A percentile compares a stretch with the other conserved stretches of the same genome.
phyloP scores from a whole-genome alignment of 1,140 invertebrate genomes.

The Tetramorium simillimum region DNA sequence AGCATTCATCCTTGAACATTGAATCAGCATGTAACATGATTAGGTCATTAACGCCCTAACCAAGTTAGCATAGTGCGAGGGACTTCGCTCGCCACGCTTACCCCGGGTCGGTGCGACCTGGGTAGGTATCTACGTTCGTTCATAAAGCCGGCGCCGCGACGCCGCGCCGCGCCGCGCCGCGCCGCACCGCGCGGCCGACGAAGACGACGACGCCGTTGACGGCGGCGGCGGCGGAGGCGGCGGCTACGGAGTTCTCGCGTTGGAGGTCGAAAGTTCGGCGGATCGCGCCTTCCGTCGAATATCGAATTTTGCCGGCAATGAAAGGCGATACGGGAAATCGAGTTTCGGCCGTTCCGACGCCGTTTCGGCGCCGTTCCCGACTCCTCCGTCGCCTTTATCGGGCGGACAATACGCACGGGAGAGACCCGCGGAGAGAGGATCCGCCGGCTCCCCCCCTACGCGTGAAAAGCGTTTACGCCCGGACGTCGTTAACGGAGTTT shows the following conservation, averaged over 20 bases:
- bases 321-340: constrained; percentile 58
- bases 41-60: constrained; percentile 85
- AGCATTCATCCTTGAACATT: constrained; percentile 86
- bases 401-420: constrained; percentile 13
- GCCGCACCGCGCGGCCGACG: constrained; percentile 44
- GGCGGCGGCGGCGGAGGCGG: not conserved
- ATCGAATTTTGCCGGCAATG: constrained; percentile 60
- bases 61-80: constrained; percentile 85
- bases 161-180: constrained; percentile 8
- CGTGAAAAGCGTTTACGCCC: not conserved
- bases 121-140: constrained; percentile 75
- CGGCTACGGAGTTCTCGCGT: constrained; percentile 34
- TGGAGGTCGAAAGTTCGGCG: constrained; percentile 48
- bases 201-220: constrained; percentile 12
- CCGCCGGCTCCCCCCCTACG: not conserved
- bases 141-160: constrained; percentile 74
- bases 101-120: constrained; percentile 70
- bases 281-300: constrained; percentile 53
- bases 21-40: constrained; percentile 86
- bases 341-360: constrained; percentile 26
- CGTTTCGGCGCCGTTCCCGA: not conserved
- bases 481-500: constrained; percentile 32
- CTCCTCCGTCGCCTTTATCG: constrained; percentile 7
- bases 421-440: not conserved
- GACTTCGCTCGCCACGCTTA: constrained; percentile 82